Conservation (phyloP, 1,140 invertebrate species). For the Papilio polytes region DNA sequence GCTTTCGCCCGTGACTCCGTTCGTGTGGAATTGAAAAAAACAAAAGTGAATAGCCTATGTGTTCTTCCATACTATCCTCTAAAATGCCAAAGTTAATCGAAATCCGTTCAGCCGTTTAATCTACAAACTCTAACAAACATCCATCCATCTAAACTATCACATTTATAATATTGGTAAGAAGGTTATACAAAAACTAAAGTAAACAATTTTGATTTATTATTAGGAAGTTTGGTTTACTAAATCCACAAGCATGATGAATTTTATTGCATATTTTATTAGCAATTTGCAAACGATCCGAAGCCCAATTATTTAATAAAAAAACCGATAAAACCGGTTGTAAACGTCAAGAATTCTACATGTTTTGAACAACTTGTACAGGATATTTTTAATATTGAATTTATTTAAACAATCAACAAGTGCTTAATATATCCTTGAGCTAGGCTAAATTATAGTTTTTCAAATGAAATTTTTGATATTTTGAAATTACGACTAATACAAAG, state of each 20-base stretch:
- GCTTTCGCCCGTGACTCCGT: no score
- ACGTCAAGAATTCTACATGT: conserved; percentile 2
- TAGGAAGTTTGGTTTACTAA: conserved; percentile 4
- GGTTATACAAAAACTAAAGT: neutral
- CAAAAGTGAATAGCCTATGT: no score
- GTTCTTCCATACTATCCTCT: no score
- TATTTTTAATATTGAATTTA: neutral
- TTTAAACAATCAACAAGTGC: neutral
- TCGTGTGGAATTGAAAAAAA: no score
- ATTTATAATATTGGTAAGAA: no score
- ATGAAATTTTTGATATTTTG: no score
- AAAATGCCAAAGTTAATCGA: no score
- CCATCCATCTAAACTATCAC: no score
- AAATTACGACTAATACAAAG: no score
- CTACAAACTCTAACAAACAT: no score
- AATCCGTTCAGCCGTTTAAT: no score
- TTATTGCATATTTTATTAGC: conserved; percentile 11
- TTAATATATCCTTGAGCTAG: neutral
- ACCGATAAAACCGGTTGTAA: conserved; percentile 23
- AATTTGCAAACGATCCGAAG: conserved; percentile 23
- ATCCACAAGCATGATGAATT: conserved; percentile 23
- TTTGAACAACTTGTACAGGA: neutral
- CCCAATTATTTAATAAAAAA: conserved; percentile 33
- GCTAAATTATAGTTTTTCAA: no score
- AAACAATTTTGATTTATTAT: neutral